phyloP scores from a whole-genome alignment of 37 sponge, comb jelly and placozoan genomes.

The Oopsacas minuta region DNA sequence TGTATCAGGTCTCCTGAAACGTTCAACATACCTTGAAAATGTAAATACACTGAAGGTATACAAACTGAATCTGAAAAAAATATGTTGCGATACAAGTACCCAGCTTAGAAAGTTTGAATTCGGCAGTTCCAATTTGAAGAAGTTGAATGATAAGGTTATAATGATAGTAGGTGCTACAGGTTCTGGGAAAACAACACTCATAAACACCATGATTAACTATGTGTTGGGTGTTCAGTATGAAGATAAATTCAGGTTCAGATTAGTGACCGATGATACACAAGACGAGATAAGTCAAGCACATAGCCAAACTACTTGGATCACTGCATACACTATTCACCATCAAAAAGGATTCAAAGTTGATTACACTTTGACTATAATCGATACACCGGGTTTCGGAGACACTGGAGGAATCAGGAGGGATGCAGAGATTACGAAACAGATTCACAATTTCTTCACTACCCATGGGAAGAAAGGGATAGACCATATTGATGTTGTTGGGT shows the following conservation, averaged over 20 bases:
- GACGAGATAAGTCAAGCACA: not conserved
- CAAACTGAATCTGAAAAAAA: not conserved
- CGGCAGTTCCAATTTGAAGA: not conserved
- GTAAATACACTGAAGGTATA: not conserved
- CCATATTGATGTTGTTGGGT: constrained; percentile 42
- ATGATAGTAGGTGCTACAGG: constrained; percentile 36
- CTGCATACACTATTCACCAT: constrained; percentile 31
- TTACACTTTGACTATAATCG: constrained; percentile 37
- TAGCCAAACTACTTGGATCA: constrained; percentile 30
- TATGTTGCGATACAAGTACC: not conserved
- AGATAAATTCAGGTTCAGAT: constrained; percentile 29
- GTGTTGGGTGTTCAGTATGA: constrained; percentile 23
- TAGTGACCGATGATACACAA: constrained; percentile 18
- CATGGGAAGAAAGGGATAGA: constrained; percentile 25
- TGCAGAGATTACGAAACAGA: constrained; percentile 25
- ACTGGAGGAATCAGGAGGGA: constrained; percentile 26
- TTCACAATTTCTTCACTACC: constrained; percentile 31
- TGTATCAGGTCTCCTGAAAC: not conserved
- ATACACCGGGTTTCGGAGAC: constrained; percentile 53
- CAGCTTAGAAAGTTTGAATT: not conserved
- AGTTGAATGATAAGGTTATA: constrained; percentile 4
- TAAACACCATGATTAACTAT: constrained; percentile 29
- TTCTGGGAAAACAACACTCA: constrained; percentile 30
- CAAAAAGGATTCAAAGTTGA: constrained; percentile 23
- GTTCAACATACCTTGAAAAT: not conserved